A percentile compares a stretch with the other conserved stretches of the same genome.
Conservation (phyloP, 2,888 invertebrate genomes). For the Cerceris rybyensis region DNA sequence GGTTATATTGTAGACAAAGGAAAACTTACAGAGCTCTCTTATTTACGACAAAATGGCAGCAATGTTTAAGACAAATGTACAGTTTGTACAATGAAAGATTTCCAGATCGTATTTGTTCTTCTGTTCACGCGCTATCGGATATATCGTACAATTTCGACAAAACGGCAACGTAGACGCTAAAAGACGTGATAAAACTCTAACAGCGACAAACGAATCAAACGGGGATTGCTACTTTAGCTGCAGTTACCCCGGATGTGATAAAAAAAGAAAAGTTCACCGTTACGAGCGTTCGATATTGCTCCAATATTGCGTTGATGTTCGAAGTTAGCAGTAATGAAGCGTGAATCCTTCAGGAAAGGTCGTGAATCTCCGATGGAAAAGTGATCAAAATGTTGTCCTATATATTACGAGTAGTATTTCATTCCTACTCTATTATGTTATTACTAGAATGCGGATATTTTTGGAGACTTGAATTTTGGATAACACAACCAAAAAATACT, state of each 20-base stretch:
- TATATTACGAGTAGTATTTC: not conserved
- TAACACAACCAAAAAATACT: no score
- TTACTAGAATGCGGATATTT: no score
- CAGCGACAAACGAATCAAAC: constrained; percentile 32
- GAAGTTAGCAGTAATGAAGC: not conserved
- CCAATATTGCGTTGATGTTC: not conserved
- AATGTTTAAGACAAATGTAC: not conserved
- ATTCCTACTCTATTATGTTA: no score
- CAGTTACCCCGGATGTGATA: constrained; percentile 17
- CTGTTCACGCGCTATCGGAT: constrained; percentile 8
- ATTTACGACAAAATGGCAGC: not conserved
- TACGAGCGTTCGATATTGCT: constrained; percentile 7
- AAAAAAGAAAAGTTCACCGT: constrained; percentile 5
- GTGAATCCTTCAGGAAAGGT: constrained; percentile 7
- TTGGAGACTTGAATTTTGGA: no score
- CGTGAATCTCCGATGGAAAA: constrained; percentile 5
- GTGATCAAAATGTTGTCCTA: not conserved
- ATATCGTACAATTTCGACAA: constrained; percentile 33
- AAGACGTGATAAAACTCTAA: constrained; percentile 32
- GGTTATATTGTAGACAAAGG: constrained; percentile 12
- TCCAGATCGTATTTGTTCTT: constrained; percentile 15
- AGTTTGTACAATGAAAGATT: constrained; percentile 7
- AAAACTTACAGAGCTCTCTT: constrained; percentile 21
- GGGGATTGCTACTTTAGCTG: constrained; percentile 29
- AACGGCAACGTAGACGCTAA: constrained; percentile 11